Evolutionary conservation across 2,888 invertebrate species (phyloP), one percentile per base, ranked within the genome.

Genomic region (Stenichneumon culpator): DNA sequence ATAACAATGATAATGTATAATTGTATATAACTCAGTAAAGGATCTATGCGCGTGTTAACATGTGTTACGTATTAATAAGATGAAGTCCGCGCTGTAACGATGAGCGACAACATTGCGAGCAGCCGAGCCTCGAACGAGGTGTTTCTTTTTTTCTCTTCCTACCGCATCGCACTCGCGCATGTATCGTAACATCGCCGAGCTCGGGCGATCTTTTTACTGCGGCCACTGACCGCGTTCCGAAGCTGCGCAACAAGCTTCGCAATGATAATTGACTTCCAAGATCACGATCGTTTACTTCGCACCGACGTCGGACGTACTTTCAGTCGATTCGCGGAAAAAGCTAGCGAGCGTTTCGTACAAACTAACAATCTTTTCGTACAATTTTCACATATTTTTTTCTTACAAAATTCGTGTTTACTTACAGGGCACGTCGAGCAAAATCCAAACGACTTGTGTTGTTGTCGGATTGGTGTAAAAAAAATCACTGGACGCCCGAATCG

Each of bases 1-100:
- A 57, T 57, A 57, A 57, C 57, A 57, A 57, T 57, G 9, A 63
- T 36, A 74, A 69, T 68, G 69, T 19, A 69, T 73, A 78, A 79
- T 81, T 81, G 81, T 84, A 82, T 68, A 81, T 78, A 77, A 84
- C 39, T 11, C 65, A 25, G 32, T 63, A 65, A n/a, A 28, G 57
- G 3, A 25, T 57, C 57, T 19, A 60, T 25, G 11, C 28, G 44
- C 54, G 44, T 65, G 32, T 82, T 63, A 72, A 69, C 65, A 50
- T 36, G 74, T 50, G 47, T 28, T 68, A 73, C 36, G 39, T 63
- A 74, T 82, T 57, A 60, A 78, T 79, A 68, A 73, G 74, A 69
- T 79, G 22, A 79, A 79, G 19, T 32, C 50, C 25, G 57, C 78
- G 67, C n/a, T 3, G 39, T 22, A 57, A 25, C 22, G 14, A 22